phyloP scores from a whole-genome alignment of 2,888 invertebrate species.

The Polymixis flavicincta region DNA sequence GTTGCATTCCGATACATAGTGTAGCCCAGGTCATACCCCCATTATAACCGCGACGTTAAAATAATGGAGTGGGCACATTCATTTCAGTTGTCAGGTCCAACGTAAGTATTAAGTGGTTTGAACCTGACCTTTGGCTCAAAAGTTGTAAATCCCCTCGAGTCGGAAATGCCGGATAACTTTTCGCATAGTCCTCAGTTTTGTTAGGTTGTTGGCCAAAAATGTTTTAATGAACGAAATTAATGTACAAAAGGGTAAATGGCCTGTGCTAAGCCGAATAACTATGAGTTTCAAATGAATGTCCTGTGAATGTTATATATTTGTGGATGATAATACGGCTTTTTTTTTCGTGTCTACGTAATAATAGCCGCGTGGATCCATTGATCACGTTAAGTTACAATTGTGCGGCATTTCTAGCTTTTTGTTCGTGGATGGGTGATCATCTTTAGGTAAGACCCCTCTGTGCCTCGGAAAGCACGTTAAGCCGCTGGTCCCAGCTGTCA shows the following conservation, averaged over 20 bases:
- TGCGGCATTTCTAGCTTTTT: too few species aligned
- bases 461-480: too few species aligned
- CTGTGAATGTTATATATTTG: background rate
- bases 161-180: constrained; percentile 46
- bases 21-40: background rate
- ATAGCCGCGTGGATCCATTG: too few species aligned
- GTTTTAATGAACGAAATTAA: constrained; percentile 39
- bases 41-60: constrained; percentile 29
- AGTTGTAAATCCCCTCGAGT: constrained; percentile 56
- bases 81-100: constrained; percentile 45
- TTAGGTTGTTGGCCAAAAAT: constrained; percentile 35
- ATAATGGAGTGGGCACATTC: constrained; percentile 37
- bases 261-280: background rate
- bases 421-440: too few species aligned
- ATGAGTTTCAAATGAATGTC: background rate
- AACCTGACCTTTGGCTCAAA: constrained; percentile 58
- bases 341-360: background rate
- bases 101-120: constrained; percentile 45
- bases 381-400: too few species aligned
- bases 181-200: constrained; percentile 28
- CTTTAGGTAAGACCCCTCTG: too few species aligned
- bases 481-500: too few species aligned
- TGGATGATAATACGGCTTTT: too few species aligned
- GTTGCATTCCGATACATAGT: background rate
- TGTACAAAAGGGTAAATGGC: constrained; percentile 12